Evolutionary conservation across 2,113 vertebrate species (phyloP).

Genomic region (Strix aluco): DNA sequence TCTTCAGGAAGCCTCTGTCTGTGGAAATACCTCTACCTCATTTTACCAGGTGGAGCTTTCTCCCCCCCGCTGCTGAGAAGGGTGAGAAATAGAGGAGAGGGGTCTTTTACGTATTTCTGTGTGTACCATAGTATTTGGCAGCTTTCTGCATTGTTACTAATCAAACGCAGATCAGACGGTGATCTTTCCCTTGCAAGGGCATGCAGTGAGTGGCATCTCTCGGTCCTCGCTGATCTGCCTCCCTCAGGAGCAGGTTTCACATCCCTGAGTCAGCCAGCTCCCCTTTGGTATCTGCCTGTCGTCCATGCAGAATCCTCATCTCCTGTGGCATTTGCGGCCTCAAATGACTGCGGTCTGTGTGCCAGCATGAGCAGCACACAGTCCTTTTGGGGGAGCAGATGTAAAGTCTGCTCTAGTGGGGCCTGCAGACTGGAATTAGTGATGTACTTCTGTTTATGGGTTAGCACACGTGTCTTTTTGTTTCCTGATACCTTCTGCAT

Average conservation of each 20-base stretch:
- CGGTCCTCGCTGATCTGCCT: rapidly evolving
- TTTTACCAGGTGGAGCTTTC: not conserved
- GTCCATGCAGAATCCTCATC: rapidly evolving
- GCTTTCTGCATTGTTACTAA: not conserved
- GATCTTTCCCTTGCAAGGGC: not conserved
- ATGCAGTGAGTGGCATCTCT: not conserved
- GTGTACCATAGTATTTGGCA: not conserved
- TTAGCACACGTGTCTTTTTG: slow-evolving; percentile 55
- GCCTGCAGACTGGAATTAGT: not conserved
- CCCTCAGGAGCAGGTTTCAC: not conserved
- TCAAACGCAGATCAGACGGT: not conserved
- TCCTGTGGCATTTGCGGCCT: not conserved
- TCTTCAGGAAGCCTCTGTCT: not conserved
- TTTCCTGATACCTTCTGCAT: slow-evolving; percentile 63
- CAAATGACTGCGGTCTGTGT: not conserved
- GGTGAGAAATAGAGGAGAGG: not conserved
- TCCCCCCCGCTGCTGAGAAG: rapidly evolving
- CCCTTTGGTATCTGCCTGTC: not conserved
- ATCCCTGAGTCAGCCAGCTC: not conserved
- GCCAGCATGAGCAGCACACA: not conserved
- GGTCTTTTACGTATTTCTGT: not conserved
- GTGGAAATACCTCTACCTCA: not conserved
- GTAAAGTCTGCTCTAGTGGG: not conserved
- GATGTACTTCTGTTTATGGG: slow-evolving; percentile 36
- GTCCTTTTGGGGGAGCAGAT: not conserved